phyloP scores from a whole-genome alignment of 2,113 vertebrate species.

The Rhinichthys klamathensis region DNA sequence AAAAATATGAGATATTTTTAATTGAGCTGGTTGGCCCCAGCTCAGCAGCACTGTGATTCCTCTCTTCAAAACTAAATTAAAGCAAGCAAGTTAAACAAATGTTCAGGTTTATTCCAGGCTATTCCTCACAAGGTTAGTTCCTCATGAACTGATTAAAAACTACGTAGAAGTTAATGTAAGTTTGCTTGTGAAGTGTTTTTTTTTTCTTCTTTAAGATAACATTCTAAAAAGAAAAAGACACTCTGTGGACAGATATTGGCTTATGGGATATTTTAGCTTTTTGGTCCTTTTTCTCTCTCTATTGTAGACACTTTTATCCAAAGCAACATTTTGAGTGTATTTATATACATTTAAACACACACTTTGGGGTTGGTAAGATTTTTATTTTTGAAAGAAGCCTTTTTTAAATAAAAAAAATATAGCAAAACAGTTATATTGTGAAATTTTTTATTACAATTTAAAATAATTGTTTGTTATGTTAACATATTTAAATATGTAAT shows the following conservation, averaged over 20 bases:
- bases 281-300: neutral
- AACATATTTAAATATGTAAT: neutral
- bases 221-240: neutral
- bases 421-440: neutral
- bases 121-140: neutral
- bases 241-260: neutral
- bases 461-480: neutral
- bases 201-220: too few relatives aligned
- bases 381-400: neutral
- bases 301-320: neutral
- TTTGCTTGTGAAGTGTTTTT: neutral
- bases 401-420: neutral
- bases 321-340: neutral
- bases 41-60: neutral
- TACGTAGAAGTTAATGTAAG: neutral
- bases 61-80: neutral
- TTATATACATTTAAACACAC: neutral
- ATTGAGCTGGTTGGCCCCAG: conserved; percentile 1
- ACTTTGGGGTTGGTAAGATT: neutral
- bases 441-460: neutral
- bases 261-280: neutral
- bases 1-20: neutral
- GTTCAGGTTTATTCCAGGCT: neutral
- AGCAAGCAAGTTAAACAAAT: neutral
- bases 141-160: neutral